These are phyloP conservation scores for Mallotus villosus DNA, from an alignment of 2,797 vertebrate genomes.

Conservation along the genomic window DNA sequence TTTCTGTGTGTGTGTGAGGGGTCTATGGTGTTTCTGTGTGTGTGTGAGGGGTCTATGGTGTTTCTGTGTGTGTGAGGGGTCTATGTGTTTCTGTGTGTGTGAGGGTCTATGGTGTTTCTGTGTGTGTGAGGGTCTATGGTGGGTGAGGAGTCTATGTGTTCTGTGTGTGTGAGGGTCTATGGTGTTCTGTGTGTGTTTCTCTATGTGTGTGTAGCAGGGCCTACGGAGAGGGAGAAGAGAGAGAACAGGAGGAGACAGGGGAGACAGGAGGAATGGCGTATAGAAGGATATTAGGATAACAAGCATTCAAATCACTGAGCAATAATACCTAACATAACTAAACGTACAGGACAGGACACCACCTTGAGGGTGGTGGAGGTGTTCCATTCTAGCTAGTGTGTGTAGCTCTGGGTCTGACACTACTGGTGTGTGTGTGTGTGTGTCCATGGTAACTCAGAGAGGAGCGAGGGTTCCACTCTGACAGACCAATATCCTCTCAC, in stretches of 20 bases:
- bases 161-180: neutral
- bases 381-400: constrained; percentile 71
- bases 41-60: constrained; percentile 38
- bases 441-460: constrained; percentile 11
- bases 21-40: neutral
- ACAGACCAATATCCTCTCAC: too few relatives aligned
- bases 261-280: constrained; percentile 47
- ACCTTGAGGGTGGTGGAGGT: constrained; percentile 65
- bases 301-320: constrained; percentile 73
- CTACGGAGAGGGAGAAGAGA: constrained; percentile 15
- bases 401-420: constrained; percentile 73
- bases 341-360: constrained; percentile 73
- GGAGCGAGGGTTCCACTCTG: neutral
- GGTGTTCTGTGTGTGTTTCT: neutral
- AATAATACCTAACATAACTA: constrained; percentile 71
- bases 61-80: too few relatives aligned
- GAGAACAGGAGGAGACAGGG: constrained; percentile 8
- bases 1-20: neutral
- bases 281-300: constrained; percentile 62
- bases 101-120: constrained; percentile 17
- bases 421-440: constrained; percentile 47
- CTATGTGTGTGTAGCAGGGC: constrained; percentile 24
- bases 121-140: neutral
- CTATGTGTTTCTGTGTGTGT: constrained; percentile 35
- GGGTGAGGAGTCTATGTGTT: neutral